Base-by-base conservation (phyloP, 2,888 invertebrate genomes). In the Quadroppia sp. region DNA sequence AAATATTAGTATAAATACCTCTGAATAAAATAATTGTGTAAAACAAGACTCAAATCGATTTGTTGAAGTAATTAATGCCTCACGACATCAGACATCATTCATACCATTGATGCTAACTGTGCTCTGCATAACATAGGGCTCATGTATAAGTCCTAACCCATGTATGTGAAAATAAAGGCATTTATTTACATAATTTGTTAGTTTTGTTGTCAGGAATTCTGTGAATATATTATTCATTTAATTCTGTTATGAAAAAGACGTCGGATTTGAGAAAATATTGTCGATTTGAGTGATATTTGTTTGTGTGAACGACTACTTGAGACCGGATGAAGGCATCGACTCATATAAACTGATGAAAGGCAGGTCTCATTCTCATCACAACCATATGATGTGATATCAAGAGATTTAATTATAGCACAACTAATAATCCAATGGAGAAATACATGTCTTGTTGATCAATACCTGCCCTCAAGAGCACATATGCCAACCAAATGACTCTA, bases 301-400 rank as follows among this genome's bases (percentile, higher is more conserved):
- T 50, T 50, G n/a, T 40, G 6, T 40, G 40, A 9, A 50, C 4
- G 11, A 50, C 50, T 50, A 50, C 50, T 50, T 50, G 50, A 50
- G 20, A 50, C 17, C 50, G 17, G 50, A 50, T 13, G 13, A 40
- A 6, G 7, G 40, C 7, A 40, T 50, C 11, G 17, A 50, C 50
- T 50, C n/a, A 50, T 50, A 50, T 50, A 50, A 50, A 50, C 50
- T 50, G 50, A 50, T 20, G 50, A 50, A 50, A 50, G 50, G 11
- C 4, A 50, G 50, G 17, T 11, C 50, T 50, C 40, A 40, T 50
- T n/a, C 7, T 17, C 6, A 50, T 50, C n/a, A 50, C 20, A 11
- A 50, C 50, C 50, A 50, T 17, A 50, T 50, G 50, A 50, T 6
- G 13, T 50, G 50, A 17, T 50, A 50, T 50, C n/a, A 50, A 6